phyloP scores from a whole-genome alignment of 2,888 invertebrate genomes.

The Nycteola revayana region DNA sequence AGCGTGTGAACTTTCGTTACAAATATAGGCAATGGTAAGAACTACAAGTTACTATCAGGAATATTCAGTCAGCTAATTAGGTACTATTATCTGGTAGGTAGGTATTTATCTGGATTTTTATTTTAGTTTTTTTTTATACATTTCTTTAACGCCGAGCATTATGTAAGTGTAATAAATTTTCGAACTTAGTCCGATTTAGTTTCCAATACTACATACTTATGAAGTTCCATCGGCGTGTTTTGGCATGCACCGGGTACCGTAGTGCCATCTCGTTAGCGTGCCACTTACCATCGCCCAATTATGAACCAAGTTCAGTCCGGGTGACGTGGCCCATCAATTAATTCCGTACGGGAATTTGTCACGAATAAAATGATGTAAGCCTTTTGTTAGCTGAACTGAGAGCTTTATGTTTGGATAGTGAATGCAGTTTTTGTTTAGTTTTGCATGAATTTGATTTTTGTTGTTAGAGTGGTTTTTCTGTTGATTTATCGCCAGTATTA shows the following conservation, averaged over 20 bases:
- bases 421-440: conserved; percentile 24
- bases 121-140: no score
- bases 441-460: conserved; percentile 7
- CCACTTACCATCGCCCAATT: conserved; percentile 63
- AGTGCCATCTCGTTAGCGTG: conserved; percentile 58
- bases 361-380: conserved; percentile 33
- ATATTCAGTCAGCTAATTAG: no score
- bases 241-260: conserved; percentile 48
- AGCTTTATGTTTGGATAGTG: conserved; percentile 22
- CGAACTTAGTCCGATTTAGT: no score
- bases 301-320: conserved; percentile 60
- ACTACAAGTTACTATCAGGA: no score
- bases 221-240: conserved; percentile 45
- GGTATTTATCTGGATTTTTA: no score
- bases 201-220: no score
- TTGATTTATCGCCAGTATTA: no score
- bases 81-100: no score
- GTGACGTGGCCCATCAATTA: conserved; percentile 60
- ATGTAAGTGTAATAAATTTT: no score
- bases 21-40: no score
- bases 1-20: no score
- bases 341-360: conserved; percentile 48
- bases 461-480: conserved; percentile 11
- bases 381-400: conserved; percentile 26
- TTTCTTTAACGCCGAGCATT: no score